Evolutionary conservation across 2,113 vertebrate species (phyloP).

Genomic region (Raja brachyura): DNA sequence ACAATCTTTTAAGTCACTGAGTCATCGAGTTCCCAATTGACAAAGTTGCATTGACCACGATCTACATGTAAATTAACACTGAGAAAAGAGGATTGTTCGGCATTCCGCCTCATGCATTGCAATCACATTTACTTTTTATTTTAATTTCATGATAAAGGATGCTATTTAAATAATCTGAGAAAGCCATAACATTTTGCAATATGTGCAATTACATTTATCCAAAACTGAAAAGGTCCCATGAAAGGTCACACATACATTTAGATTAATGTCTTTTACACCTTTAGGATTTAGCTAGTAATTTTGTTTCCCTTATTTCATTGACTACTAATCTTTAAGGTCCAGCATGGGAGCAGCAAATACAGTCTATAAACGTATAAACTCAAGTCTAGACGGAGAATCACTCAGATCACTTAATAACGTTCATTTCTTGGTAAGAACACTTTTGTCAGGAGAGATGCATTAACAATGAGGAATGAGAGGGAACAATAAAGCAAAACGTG

Average conservation of each 20-base stretch:
- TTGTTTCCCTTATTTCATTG: not conserved
- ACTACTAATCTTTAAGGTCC: not conserved
- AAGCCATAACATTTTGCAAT: slow-evolving; percentile 14
- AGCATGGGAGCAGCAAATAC: not conserved
- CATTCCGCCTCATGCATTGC: slow-evolving; percentile 1
- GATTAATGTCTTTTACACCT: slow-evolving; percentile 7
- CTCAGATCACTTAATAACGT: not conserved
- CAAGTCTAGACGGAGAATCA: not conserved
- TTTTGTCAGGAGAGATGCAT: not conserved
- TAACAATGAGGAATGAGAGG: not conserved
- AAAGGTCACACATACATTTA: slow-evolving; percentile 16
- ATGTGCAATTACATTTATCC: not conserved
- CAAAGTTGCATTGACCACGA: not conserved
- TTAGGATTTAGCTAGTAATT: slow-evolving; percentile 13
- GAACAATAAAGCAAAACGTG: not conserved
- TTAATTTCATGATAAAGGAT: not conserved
- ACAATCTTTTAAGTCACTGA: not conserved
- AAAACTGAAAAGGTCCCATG: not conserved
- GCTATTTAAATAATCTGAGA: slow-evolving; percentile 4
- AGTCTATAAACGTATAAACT: not conserved
- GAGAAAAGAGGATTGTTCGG: not conserved
- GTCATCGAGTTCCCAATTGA: not conserved
- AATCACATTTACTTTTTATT: not conserved
- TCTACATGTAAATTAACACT: not conserved
- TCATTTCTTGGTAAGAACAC: not conserved